A percentile compares a stretch with the other conserved stretches of the same genome.
Conservation (phyloP, 2,888 invertebrate species). For the Griposia aprilina region DNA sequence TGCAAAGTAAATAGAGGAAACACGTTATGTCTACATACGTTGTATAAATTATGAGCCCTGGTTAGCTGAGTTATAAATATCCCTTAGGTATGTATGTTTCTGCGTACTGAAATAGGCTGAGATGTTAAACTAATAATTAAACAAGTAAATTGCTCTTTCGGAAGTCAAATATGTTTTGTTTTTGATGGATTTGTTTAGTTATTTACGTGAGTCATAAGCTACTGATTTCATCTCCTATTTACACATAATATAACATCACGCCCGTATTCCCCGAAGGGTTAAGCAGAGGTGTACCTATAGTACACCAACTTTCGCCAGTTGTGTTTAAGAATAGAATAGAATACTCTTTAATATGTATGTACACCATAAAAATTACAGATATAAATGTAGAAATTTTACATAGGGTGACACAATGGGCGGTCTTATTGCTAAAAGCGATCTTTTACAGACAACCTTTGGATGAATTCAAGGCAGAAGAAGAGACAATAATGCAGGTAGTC, state of each 20-base stretch:
- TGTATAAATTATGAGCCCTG: constrained; percentile 33
- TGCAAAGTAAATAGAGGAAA: constrained; percentile 32
- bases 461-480: too few relatives aligned
- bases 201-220: neutral
- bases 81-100: neutral
- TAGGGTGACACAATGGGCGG: too few relatives aligned
- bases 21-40: constrained; percentile 14
- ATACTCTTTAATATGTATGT: too few relatives aligned
- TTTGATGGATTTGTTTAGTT: neutral
- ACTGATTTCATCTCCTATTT: neutral
- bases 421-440: too few relatives aligned
- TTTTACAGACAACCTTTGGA: too few relatives aligned
- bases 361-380: too few relatives aligned
- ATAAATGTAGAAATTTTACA: too few relatives aligned
- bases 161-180: constrained; percentile 22
- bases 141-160: constrained; percentile 26
- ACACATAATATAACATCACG: neutral
- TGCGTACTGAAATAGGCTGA: constrained; percentile 32
- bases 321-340: too few relatives aligned
- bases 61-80: constrained; percentile 28
- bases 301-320: neutral
- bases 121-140: constrained; percentile 25
- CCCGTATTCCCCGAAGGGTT: neutral
- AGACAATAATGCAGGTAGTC: too few relatives aligned
- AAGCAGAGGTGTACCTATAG: neutral